Evolutionary conservation across 2,113 vertebrate species (phyloP).

Genomic region (Pseudolaguvia tuberculata): DNA sequence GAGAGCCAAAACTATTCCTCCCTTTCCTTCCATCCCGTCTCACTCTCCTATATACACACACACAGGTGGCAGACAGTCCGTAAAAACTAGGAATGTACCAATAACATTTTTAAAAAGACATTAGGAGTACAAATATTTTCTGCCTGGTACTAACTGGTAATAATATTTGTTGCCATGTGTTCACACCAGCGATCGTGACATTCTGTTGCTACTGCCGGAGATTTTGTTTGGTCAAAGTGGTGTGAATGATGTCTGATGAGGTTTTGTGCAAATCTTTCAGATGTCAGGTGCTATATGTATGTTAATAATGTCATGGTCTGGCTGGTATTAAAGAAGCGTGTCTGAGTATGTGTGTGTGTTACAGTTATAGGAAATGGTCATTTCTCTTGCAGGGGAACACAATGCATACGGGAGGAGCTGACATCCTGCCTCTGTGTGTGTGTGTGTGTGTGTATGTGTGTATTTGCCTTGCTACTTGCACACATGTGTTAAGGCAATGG

Average conservation of each 20-base stretch:
- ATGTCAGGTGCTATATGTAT: neutral
- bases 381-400: slow-evolving; percentile 43
- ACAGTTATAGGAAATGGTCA: slow-evolving; percentile 40
- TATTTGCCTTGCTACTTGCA: slow-evolving; percentile 13
- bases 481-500: neutral
- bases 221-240: no score
- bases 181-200: no score
- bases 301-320: slow-evolving; percentile 27
- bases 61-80: neutral
- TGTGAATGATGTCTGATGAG: no score
- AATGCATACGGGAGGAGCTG: slow-evolving; percentile 50
- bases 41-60: neutral
- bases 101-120: no score
- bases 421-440: slow-evolving; percentile 43
- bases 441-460: slow-evolving; percentile 18
- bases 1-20: neutral
- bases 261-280: neutral
- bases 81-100: no score
- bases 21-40: neutral
- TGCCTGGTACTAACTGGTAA: no score
- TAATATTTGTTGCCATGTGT: no score
- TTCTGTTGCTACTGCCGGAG: no score
- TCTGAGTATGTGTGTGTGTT: slow-evolving; percentile 30
- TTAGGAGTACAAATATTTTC: no score
- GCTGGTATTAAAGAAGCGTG: slow-evolving; percentile 20